A percentile compares a stretch with the other conserved stretches of the same genome.
Evolutionary conservation across 2,113 vertebrate species (phyloP).

Genomic region (Poicephalus meyeri): DNA sequence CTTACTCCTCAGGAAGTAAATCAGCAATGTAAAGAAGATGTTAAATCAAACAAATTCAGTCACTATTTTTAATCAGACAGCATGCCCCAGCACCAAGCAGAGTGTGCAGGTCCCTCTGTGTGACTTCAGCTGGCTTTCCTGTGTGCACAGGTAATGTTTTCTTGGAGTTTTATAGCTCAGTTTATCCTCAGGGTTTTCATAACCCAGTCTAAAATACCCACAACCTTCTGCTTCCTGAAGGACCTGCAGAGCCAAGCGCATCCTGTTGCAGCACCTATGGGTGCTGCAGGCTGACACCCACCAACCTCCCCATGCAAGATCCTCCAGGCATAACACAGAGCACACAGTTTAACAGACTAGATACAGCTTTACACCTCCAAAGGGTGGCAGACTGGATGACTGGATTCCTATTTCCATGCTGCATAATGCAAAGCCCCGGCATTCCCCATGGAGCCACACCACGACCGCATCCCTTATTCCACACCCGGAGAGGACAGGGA

Average conservation of each 20-base stretch:
- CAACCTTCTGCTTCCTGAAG: not conserved
- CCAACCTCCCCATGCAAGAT: not conserved
- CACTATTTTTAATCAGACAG: not conserved
- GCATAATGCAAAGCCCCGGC: not conserved
- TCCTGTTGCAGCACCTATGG: not conserved
- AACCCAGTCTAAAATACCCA: not conserved
- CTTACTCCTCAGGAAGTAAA: conserved; percentile 44
- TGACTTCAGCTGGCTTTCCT: not conserved
- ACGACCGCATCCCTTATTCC: not conserved
- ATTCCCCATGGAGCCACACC: not conserved
- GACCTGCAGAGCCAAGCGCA: not conserved
- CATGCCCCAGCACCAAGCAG: not conserved
- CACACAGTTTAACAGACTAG: not conserved
- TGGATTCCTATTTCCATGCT: not conserved
- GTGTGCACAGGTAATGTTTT: not conserved
- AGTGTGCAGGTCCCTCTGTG: not conserved
- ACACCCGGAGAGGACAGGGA: not conserved
- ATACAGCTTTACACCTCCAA: not conserved
- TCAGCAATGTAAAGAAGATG: not conserved
- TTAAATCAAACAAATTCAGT: not conserved
- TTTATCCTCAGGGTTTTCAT: not conserved
- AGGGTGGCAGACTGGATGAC: accelerated
- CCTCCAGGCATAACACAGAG: not conserved
- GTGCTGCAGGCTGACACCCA: not conserved
- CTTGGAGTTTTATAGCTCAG: not conserved